Evolutionary conservation across 1,140 invertebrate species (phyloP), one percentile per base, ranked within the genome.

Genomic region (Mylabris phalerata): DNA sequence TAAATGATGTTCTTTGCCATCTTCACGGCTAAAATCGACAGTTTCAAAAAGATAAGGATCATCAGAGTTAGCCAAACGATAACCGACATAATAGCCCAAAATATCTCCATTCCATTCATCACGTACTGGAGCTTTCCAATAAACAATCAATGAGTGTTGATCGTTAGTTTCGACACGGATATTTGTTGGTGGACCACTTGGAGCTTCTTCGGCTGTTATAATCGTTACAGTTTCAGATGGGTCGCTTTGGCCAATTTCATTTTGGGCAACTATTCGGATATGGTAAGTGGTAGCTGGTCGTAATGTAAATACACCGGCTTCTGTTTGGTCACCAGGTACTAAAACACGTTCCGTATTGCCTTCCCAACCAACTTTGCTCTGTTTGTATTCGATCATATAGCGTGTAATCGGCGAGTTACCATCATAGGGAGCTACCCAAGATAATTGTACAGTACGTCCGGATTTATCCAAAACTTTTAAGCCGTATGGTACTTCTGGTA

Each of bases 101-200:
- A 96, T 90, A 77, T 94, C 90, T 25, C 93, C 93, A 68, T 96
- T 95, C 92, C 92, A 95, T 67, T 92, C 87, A 61, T 92, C 87
- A 46, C 87, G 83, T 64, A 85, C 79, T 55, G 93, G 92, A 63
- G 92, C 90, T 76, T 95, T 95, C 95, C 95, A 98, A 57, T 87
- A 90, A 1, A 98, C 91, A 68, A 90, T 85, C 52, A 98, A 79
- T 0, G 91, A 92, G 60, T 93, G 90, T 69, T 96, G 93, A 67
- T 95, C 93, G n/a, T 89, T 82, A 40, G 93, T 87, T 67, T 95
- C 92, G 2, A 95, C 91, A 67, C 87, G 85, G 3, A 97, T 86
- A 55, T 84, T 85, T 49, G 84, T 88, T 50, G 89, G 88, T 60
- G 89, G 86, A 44, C 89, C 90, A 64, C 87, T 88, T 2, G 90